Percentiles rank a stretch among this genome's conserved stretches.
Evolutionary conservation across 2,888 invertebrate species (phyloP).

Genomic region (Drosophila stalkeri): DNA sequence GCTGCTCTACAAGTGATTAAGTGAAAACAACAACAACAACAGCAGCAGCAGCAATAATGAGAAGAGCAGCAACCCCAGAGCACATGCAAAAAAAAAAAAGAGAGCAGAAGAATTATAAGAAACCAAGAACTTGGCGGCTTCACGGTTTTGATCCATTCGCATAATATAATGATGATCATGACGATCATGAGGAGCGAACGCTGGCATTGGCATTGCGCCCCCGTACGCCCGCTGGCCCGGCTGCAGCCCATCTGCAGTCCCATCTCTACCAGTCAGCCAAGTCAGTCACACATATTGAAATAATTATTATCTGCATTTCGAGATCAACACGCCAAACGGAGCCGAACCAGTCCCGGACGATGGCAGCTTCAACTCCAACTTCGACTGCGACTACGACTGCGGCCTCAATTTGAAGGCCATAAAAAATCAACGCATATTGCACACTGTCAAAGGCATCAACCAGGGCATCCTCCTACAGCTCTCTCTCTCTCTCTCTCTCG

Average conservation of each 20-base stretch:
- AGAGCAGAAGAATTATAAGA: not conserved
- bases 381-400: slow-evolving; percentile 16
- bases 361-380: slow-evolving; percentile 5
- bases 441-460: slow-evolving; percentile 80
- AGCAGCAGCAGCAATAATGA: slow-evolving; percentile 12
- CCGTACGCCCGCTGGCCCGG: not conserved
- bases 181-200: slow-evolving; percentile 71
- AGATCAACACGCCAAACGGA: slow-evolving; percentile 76
- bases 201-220: slow-evolving; percentile 74
- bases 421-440: slow-evolving; percentile 84
- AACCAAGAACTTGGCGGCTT: slow-evolving; percentile 56
- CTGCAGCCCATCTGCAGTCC: not conserved
- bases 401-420: slow-evolving; percentile 83
- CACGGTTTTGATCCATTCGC: slow-evolving; percentile 77
- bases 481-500: not conserved
- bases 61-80: slow-evolving; percentile 34
- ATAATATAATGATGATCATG: slow-evolving; percentile 73
- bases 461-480: slow-evolving; percentile 5
- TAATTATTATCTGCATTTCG: slow-evolving; percentile 83
- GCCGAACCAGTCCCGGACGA: slow-evolving; percentile 45
- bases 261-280: slow-evolving; percentile 54
- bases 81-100: slow-evolving; percentile 64
- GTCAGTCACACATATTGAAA: slow-evolving; percentile 83
- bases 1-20: slow-evolving; percentile 76
- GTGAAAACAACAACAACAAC: slow-evolving; percentile 60